Conservation (phyloP, 2,888 invertebrate species). For the Nomada fucata region DNA sequence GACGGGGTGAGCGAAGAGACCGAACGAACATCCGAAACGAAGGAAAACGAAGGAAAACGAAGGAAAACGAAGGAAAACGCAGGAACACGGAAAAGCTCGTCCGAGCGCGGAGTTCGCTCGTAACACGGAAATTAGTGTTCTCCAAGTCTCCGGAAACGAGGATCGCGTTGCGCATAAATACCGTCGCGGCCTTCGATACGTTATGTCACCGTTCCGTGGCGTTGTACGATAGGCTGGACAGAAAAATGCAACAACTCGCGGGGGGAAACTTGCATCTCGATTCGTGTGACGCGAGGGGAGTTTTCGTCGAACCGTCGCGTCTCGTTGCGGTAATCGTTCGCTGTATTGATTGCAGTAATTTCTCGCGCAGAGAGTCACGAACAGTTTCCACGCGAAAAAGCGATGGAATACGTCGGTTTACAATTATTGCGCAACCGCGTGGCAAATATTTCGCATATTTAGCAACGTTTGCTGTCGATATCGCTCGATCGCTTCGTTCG, state of each 20-base stretch:
- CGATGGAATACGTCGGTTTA: not conserved
- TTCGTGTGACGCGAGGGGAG: slow-evolving; percentile 11
- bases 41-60: not conserved
- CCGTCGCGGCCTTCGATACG: slow-evolving; percentile 37
- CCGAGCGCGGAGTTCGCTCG: not conserved
- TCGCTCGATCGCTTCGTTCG: too few relatives aligned
- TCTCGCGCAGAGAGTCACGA: slow-evolving; percentile 8
- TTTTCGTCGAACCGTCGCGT: not conserved
- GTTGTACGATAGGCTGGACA: not conserved
- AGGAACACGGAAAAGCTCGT: not conserved
- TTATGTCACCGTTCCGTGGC: slow-evolving; percentile 37
- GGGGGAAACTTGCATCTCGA: slow-evolving; percentile 19
- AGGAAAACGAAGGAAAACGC: too few relatives aligned
- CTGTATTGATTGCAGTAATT: slow-evolving; percentile 21
- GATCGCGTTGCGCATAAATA: slow-evolving; percentile 24
- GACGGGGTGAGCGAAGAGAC: too few relatives aligned
- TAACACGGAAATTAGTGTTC: not conserved
- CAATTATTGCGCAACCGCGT: slow-evolving; percentile 19
- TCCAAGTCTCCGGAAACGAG: slow-evolving; percentile 24
- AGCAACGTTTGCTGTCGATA: not conserved
- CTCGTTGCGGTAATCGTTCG: not conserved
- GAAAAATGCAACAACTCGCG: slow-evolving; percentile 35
- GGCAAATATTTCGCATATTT: not conserved
- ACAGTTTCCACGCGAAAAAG: slow-evolving; percentile 9
- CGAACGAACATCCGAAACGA: too few relatives aligned